These are phyloP conservation scores for Erebia aethiops DNA, from an alignment of 2,888 invertebrate genomes.

Conservation along the genomic window DNA sequence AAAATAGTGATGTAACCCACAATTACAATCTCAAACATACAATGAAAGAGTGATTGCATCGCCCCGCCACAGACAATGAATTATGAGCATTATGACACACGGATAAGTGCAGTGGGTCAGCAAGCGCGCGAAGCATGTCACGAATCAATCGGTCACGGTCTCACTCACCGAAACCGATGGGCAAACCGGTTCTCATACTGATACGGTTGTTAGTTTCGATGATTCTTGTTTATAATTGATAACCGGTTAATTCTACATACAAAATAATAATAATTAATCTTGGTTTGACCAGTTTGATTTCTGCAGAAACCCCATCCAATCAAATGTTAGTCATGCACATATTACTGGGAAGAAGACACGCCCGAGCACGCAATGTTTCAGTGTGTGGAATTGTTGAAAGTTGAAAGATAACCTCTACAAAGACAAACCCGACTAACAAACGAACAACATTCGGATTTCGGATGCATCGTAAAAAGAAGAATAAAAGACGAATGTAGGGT, in stretches of 20 bases:
- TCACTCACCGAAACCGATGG: slow-evolving; percentile 27
- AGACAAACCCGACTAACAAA: no score
- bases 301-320: no score
- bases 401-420: no score
- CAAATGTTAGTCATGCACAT: no score
- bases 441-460: no score
- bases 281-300: no score
- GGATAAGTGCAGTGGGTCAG: slow-evolving; percentile 43
- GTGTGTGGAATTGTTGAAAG: no score
- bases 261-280: no score
- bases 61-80: slow-evolving; percentile 7
- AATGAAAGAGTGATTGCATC: slow-evolving; percentile 17
- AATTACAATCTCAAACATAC: background rate
- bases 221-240: background rate
- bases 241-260: background rate
- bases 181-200: background rate
- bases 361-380: no score
- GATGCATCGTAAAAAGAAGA: no score
- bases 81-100: slow-evolving; percentile 28
- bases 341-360: no score
- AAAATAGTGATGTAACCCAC: background rate
- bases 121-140: slow-evolving; percentile 34
- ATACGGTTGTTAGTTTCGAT: background rate
- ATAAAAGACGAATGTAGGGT: no score
- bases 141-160: slow-evolving; percentile 48